Evolutionary conservation across 2,888 invertebrate genomes (phyloP).

Genomic region (Lingula anatina): DNA sequence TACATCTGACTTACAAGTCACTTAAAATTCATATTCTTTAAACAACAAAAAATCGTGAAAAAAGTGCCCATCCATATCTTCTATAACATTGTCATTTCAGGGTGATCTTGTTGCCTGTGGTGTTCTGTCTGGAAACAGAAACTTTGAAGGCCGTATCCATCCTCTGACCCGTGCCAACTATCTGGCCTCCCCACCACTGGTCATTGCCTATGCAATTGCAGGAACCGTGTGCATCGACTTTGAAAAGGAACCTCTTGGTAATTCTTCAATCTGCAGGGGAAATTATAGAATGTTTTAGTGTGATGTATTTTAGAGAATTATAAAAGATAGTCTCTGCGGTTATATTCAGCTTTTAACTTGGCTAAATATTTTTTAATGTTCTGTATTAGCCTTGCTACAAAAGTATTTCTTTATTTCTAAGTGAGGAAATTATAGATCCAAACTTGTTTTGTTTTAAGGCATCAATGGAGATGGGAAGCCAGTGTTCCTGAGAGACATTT

Average conservation of each 20-base stretch:
- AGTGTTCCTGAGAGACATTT: slow-evolving; percentile 87
- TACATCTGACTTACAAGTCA: too few species aligned
- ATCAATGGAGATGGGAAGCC: slow-evolving; percentile 64
- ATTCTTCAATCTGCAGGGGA: slow-evolving; percentile 23
- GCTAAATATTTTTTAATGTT: slow-evolving; percentile 13
- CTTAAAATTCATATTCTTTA: too few species aligned
- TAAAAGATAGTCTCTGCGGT: too few species aligned
- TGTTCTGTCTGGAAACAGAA: slow-evolving; percentile 93
- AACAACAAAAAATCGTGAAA: too few species aligned
- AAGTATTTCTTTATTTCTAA: not conserved
- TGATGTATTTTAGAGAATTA: too few species aligned
- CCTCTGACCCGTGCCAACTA: slow-evolving; percentile 96
- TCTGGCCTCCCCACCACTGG: slow-evolving; percentile 91
- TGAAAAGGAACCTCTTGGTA: slow-evolving; percentile 78
- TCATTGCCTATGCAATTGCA: slow-evolving; percentile 95
- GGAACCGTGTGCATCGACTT: slow-evolving; percentile 94
- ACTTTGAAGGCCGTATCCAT: slow-evolving; percentile 97
- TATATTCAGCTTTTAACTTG: not conserved
- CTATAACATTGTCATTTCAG: slow-evolving; percentile 55
- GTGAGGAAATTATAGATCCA: too few species aligned
- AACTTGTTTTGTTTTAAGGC: too few species aligned
- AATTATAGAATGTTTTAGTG: too few species aligned
- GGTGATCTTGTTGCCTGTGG: slow-evolving; percentile 92
- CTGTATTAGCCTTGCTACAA: not conserved
- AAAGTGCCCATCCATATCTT: too few species aligned